These are phyloP conservation scores for Rhopalosiphum nymphaeae DNA, from an alignment of 2,888 invertebrate species.

Conservation along the genomic window DNA sequence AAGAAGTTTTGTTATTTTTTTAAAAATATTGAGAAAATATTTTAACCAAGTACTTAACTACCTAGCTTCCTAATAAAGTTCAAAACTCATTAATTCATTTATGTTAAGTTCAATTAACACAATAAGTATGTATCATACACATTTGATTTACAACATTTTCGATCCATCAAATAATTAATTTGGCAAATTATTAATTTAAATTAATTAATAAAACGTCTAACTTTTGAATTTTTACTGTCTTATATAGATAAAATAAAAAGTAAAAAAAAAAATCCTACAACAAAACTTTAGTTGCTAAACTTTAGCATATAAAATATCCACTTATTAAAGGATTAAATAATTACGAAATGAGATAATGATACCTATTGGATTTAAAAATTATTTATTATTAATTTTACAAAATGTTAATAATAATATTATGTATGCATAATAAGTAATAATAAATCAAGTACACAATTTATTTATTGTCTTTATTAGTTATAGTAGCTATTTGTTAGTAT, in stretches of 20 bases:
- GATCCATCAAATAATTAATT: not conserved
- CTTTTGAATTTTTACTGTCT: not conserved
- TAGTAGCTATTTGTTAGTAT: too few species aligned
- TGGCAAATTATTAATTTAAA: not conserved
- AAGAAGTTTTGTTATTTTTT: not conserved
- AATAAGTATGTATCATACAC: not conserved
- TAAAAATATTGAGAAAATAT: not conserved
- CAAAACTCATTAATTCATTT: not conserved
- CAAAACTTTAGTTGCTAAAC: not conserved
- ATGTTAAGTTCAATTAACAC: not conserved
- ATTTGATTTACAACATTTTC: not conserved
- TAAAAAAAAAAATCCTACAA: not conserved
- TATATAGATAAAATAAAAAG: not conserved
- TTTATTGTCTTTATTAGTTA: too few species aligned
- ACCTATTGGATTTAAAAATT: not conserved
- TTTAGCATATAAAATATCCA: not conserved
- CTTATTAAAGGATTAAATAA: not conserved
- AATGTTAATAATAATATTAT: not conserved
- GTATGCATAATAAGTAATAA: too few species aligned
- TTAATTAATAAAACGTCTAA: not conserved
- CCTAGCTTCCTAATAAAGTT: not conserved
- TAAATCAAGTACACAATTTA: too few species aligned
- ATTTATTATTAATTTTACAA: not conserved
- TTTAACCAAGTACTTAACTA: not conserved
- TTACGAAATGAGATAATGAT: too few species aligned